These are phyloP conservation scores for Phoebastria nigripes DNA, from an alignment of 2,797 vertebrate genomes.

Conservation along the genomic window DNA sequence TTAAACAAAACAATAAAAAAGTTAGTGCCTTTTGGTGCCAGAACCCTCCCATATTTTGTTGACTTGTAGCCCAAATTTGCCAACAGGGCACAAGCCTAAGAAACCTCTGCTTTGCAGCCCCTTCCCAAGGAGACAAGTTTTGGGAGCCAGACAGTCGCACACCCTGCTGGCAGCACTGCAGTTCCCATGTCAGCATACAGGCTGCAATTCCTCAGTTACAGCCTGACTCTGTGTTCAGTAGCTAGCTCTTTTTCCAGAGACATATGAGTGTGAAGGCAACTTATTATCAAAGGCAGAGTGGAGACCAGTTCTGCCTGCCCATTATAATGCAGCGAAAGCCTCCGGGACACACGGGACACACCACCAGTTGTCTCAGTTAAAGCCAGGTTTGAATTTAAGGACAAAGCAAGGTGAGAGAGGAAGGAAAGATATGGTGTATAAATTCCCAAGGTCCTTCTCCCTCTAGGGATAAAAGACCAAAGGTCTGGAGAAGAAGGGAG, in stretches of 20 bases:
- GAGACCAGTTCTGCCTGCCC: neutral
- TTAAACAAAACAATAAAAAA: neutral
- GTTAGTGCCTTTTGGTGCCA: neutral
- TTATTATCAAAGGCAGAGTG: neutral
- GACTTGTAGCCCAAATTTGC: neutral
- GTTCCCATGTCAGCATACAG: rapidly evolving
- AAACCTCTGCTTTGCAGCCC: neutral
- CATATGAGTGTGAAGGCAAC: neutral
- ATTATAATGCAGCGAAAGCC: neutral
- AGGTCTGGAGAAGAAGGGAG: neutral
- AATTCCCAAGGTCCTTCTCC: neutral
- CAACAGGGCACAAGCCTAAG: neutral
- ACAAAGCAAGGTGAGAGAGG: neutral
- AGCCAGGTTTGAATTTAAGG: neutral
- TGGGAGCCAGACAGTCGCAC: neutral
- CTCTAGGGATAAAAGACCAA: neutral
- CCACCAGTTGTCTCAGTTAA: neutral
- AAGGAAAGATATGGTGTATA: neutral
- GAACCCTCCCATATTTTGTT: neutral
- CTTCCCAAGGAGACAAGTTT: neutral
- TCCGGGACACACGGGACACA: neutral
- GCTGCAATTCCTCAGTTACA: neutral
- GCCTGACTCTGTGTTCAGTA: neutral
- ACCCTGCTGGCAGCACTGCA: neutral
- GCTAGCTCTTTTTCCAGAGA: neutral